phyloP scores from a whole-genome alignment of 2,888 invertebrate genomes.

The Lacanobia wlatinum region DNA sequence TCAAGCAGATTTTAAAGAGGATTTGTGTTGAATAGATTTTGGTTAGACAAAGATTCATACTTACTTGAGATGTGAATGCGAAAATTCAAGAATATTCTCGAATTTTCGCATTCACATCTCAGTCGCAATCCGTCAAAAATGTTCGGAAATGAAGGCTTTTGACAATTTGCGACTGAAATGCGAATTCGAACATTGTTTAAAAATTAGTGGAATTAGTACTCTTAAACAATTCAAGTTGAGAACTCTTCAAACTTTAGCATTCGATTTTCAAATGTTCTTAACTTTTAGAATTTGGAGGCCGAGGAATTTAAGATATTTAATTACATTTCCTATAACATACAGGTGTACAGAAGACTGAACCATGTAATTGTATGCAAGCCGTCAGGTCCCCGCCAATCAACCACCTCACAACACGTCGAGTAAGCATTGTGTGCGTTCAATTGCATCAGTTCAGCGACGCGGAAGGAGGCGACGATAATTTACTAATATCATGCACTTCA shows the following conservation, averaged over 20 bases:
- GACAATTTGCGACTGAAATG: too few relatives aligned
- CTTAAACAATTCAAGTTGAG: too few relatives aligned
- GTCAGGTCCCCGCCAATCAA: not conserved
- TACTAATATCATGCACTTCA: constrained; percentile 38
- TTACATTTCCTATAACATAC: not conserved
- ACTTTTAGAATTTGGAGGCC: too few relatives aligned
- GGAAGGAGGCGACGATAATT: constrained; percentile 17
- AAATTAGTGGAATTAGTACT: too few relatives aligned
- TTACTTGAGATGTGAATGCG: too few relatives aligned
- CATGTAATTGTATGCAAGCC: not conserved
- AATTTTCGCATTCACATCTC: too few relatives aligned
- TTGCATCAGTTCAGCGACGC: constrained; percentile 32
- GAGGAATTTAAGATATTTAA: not conserved
- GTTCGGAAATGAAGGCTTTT: too few relatives aligned
- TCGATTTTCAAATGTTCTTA: too few relatives aligned
- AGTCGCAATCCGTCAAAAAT: too few relatives aligned
- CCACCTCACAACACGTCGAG: not conserved
- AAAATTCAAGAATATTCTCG: too few relatives aligned
- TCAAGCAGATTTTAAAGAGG: not conserved
- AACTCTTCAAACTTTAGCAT: too few relatives aligned
- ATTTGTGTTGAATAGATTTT: not conserved
- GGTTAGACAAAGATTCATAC: not conserved
- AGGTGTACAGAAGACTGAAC: not conserved
- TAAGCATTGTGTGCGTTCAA: constrained; percentile 38
- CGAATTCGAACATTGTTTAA: too few relatives aligned